Evolutionary conservation across 2,797 vertebrate genomes (phyloP), one percentile per base, ranked within the genome.

Genomic region (Esox masquinongy): DNA sequence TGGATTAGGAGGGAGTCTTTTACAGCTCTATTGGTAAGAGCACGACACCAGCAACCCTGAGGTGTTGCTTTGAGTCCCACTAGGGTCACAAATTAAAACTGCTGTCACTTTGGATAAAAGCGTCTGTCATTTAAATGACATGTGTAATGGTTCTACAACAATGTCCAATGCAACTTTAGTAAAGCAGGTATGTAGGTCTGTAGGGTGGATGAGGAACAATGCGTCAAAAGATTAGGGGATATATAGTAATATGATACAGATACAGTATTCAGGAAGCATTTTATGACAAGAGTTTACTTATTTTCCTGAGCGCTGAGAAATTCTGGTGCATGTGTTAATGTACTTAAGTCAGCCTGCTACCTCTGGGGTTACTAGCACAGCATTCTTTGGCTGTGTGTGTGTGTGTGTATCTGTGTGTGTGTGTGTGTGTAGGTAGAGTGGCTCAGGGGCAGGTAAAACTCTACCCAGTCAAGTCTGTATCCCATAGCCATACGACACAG

Each of bases 271-370:
- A 80, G 84, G 74, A 87, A 89, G 82, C 81, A 74, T 80, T 90
- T 89, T 87, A 84, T 71, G 78, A 76, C 80, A n/a, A 7, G 34
- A 43, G 39, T 1, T 1, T 29, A 31, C 29, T 78, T 43, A 56
- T 81, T 77, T 39, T 80, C 74, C 78, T 78, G 75, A 74, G 53
- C 74, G 64, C 72, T 77, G 77, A 77, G 72, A 79, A 79, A 76
- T 78, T 74, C 61, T 78, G 74, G 71, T 69, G 84, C 86, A 88
- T 89, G 87, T 91, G 90, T 80, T 85, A 83, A 85, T 91, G 82
- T 84, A 83, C 83, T 88, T 87, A 85, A 86, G 85, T 80, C 80
- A 86, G 64, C 75, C 56, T 80, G 82, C 34, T 78, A 73, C 76
- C 50, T 77, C 31, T 0, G 73, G 68, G 82, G 82, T 86, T 80